Evolutionary conservation across 2,888 invertebrate species (phyloP).

Genomic region (Catocala sponsa): DNA sequence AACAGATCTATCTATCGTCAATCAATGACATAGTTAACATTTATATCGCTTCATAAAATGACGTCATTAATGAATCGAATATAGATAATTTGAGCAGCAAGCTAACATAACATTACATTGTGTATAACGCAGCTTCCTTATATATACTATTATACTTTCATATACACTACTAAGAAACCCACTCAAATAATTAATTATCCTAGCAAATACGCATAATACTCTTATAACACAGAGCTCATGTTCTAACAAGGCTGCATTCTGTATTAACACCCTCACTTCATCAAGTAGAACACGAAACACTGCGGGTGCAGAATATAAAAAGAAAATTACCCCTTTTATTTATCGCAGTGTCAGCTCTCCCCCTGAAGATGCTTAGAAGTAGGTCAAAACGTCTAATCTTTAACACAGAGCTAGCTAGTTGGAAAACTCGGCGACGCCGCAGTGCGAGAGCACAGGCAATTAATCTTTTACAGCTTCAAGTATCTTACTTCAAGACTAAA

Average conservation of each 20-base stretch:
- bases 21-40: no score
- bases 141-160: no score
- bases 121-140: no score
- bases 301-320: slow-evolving; percentile 24
- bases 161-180: no score
- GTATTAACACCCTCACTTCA: slow-evolving; percentile 19
- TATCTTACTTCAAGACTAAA: background rate
- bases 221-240: background rate
- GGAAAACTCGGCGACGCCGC: slow-evolving; percentile 19
- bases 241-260: slow-evolving; percentile 2
- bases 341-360: slow-evolving; percentile 41
- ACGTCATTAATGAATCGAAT: no score
- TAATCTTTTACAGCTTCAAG: background rate
- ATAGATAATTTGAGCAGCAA: no score
- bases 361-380: slow-evolving; percentile 24
- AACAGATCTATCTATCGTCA: no score
- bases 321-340: slow-evolving; percentile 36
- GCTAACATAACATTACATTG: no score
- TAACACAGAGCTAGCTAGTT: slow-evolving; percentile 35
- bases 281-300: slow-evolving; percentile 12
- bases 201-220: no score
- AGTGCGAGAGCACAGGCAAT: background rate
- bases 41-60: no score
- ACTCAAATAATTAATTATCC: no score
- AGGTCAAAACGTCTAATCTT: slow-evolving; percentile 41